These are phyloP conservation scores for Ptychochromis oligacanthus DNA, from an alignment of 2,113 vertebrate genomes.

Conservation along the genomic window DNA sequence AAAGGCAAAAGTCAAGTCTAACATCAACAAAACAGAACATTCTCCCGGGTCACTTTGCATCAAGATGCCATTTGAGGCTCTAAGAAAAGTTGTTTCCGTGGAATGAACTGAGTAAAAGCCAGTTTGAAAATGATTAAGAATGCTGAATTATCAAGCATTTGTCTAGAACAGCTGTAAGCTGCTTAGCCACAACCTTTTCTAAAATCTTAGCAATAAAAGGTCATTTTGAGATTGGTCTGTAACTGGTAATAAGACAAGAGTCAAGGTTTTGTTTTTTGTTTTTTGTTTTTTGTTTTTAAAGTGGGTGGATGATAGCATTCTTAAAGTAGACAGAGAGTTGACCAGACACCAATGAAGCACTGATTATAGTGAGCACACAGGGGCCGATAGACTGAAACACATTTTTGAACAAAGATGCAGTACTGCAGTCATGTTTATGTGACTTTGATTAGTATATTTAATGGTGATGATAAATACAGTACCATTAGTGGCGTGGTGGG, in stretches of 20 bases:
- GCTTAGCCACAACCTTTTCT: not conserved
- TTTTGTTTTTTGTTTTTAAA: not conserved
- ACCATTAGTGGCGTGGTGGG: not conserved
- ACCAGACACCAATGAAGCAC: not conserved
- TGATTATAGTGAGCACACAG: not conserved
- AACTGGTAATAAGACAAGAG: not conserved
- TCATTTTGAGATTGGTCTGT: not conserved
- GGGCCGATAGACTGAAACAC: not conserved
- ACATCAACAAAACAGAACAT: not conserved
- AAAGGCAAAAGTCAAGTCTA: not conserved
- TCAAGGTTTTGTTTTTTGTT: not conserved
- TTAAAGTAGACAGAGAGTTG: not conserved
- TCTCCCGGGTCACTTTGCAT: not conserved
- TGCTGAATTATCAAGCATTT: no score
- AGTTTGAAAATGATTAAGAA: not conserved
- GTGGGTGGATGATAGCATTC: not conserved
- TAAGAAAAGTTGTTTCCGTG: not conserved
- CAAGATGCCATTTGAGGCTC: not conserved
- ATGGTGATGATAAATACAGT: conserved; percentile 2
- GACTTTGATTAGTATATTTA: not conserved
- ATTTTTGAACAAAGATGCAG: not conserved
- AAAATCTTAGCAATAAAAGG: not conserved
- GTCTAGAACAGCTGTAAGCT: no score
- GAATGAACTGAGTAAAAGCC: no score
- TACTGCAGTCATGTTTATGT: not conserved